phyloP scores from a whole-genome alignment of 2,888 invertebrate species.

The Stomorhina lunata region DNA sequence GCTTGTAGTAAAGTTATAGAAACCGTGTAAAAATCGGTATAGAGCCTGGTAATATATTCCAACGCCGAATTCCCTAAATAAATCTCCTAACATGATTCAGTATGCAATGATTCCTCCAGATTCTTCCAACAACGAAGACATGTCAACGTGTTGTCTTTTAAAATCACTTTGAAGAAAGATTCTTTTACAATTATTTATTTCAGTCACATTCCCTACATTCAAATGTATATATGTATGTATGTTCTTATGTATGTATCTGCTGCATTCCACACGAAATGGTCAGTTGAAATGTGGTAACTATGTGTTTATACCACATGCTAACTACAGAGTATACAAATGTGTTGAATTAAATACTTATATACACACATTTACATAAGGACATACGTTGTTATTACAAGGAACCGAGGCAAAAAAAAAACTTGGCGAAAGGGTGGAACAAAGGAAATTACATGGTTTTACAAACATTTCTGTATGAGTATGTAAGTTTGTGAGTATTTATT shows the following conservation, averaged over 20 bases:
- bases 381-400: conserved; percentile 27
- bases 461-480: background rate
- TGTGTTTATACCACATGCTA: conserved; percentile 57
- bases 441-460: conserved; percentile 25
- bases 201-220: conserved; percentile 44
- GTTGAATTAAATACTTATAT: conserved; percentile 24
- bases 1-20: no score
- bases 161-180: conserved; percentile 26
- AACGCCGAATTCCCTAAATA: background rate
- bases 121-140: background rate
- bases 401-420: conserved; percentile 6
- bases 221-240: no score
- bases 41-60: no score
- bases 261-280: conserved; percentile 45
- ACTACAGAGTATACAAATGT: conserved; percentile 49
- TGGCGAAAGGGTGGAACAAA: conserved; percentile 29
- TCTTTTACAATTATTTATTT: conserved; percentile 39
- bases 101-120: background rate
- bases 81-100: background rate
- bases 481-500: background rate
- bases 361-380: conserved; percentile 17
- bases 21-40: no score
- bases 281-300: conserved; percentile 62
- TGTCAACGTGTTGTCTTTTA: conserved; percentile 49
- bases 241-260: no score